Conservation (phyloP, 2,797 vertebrate species). For the Chloroceryle inda region DNA sequence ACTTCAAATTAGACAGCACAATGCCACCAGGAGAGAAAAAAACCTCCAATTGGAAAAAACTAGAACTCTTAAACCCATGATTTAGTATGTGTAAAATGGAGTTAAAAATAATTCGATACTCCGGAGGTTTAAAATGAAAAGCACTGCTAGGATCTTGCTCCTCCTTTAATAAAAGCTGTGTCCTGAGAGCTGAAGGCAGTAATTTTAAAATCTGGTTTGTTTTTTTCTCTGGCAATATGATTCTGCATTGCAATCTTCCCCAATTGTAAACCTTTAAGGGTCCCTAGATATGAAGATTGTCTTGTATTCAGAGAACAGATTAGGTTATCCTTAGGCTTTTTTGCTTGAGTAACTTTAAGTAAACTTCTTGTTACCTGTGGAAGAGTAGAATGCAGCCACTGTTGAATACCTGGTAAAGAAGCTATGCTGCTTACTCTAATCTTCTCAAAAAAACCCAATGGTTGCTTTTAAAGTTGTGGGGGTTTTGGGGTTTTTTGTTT, state of each 20-base stretch:
- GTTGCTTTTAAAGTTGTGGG: neutral
- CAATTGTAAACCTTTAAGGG: neutral
- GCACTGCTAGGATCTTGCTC: neutral
- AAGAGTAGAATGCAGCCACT: neutral
- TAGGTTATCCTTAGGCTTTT: neutral
- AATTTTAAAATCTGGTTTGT: neutral
- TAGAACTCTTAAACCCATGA: neutral
- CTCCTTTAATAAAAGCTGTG: neutral
- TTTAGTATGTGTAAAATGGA: neutral
- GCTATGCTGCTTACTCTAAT: neutral
- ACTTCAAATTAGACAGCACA: slow-evolving; percentile 83
- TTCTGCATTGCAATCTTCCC: neutral
- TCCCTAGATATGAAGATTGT: neutral
- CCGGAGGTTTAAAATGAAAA: neutral
- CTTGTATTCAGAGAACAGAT: neutral
- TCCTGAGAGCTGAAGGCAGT: neutral
- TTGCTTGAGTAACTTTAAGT: neutral
- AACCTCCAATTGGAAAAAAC: neutral
- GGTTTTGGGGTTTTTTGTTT: too few relatives aligned
- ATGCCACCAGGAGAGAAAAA: neutral
- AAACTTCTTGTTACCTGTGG: neutral
- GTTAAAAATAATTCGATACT: neutral
- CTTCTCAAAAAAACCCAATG: neutral
- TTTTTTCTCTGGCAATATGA: neutral
- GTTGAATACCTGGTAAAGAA: neutral